These are phyloP conservation scores for Leptothorax acervorum DNA, from an alignment of 2,888 invertebrate species.

Conservation along the genomic window DNA sequence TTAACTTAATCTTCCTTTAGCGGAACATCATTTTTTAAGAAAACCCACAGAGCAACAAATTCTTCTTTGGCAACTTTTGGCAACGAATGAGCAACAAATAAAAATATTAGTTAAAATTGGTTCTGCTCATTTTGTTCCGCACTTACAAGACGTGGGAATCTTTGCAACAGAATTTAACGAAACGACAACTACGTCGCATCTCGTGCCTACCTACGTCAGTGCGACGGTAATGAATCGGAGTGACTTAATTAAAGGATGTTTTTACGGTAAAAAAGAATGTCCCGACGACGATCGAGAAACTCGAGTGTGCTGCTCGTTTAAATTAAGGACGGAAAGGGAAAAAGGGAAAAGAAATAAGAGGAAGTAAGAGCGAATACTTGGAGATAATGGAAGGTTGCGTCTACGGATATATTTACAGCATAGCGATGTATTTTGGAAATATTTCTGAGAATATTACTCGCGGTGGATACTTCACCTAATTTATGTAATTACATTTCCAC, in stretches of 20 bases:
- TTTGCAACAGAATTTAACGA: background rate
- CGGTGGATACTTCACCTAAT: conserved; percentile 12
- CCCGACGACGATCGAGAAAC: conserved; percentile 49
- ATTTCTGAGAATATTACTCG: conserved; percentile 26
- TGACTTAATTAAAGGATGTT: conserved; percentile 62
- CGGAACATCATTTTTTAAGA: too few species aligned
- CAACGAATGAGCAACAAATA: too few species aligned
- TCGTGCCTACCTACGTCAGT: conserved; percentile 27
- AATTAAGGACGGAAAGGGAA: conserved; percentile 44
- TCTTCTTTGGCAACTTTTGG: too few species aligned
- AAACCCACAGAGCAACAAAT: too few species aligned
- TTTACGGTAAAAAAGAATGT: conserved; percentile 35
- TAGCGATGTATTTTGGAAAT: conserved; percentile 39
- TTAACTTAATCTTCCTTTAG: too few species aligned
- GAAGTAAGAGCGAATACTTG: conserved; percentile 40
- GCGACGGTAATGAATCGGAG: conserved; percentile 56
- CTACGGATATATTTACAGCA: conserved; percentile 29
- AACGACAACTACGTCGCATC: conserved; percentile 20
- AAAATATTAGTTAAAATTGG: too few species aligned
- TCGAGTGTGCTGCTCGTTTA: conserved; percentile 51
- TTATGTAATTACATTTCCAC: conserved; percentile 31
- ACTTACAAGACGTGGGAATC: too few species aligned
- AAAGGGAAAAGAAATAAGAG: conserved; percentile 33
- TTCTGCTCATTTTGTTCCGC: too few species aligned
- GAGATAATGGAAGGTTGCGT: conserved; percentile 47